Evolutionary conservation across 2,797 vertebrate species (phyloP).

Genomic region (Gymnothorax reevesii): DNA sequence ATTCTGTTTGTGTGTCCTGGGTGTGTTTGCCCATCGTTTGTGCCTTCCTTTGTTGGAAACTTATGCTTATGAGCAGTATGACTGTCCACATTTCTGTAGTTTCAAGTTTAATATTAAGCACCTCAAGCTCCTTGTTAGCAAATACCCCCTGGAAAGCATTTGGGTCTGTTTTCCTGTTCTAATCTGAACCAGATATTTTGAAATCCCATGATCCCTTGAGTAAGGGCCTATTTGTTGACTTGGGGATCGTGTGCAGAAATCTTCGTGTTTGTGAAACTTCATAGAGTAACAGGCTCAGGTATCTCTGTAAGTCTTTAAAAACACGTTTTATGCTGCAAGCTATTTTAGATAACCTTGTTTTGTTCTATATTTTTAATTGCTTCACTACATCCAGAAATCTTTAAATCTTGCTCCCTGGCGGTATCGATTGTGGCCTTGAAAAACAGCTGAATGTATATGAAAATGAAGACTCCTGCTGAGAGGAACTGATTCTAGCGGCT

Average conservation of each 20-base stretch:
- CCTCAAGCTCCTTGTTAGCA: not conserved
- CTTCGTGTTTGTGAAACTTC: not conserved
- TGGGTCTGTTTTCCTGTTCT: not conserved
- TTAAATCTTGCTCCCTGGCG: not conserved
- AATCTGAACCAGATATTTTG: conserved; percentile 2
- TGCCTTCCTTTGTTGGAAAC: not conserved
- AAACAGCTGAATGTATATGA: not conserved
- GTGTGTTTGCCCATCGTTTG: not conserved
- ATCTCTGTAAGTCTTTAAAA: not conserved
- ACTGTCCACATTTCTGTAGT: not conserved
- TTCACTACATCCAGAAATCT: not conserved
- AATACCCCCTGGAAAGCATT: not conserved
- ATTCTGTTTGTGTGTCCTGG: not conserved
- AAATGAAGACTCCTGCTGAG: conserved; percentile 6
- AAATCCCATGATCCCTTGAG: not conserved
- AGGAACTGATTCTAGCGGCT: conserved; percentile 1
- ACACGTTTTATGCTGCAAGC: not conserved
- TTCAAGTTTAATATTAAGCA: not conserved
- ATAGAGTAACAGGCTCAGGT: not conserved
- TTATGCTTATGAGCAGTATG: not conserved
- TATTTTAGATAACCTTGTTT: not conserved
- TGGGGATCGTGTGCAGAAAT: not conserved
- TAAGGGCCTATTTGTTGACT: not conserved
- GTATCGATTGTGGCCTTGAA: not conserved
- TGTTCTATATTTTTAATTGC: not conserved